Evolutionary conservation across 2,797 vertebrate species (phyloP).

Genomic region (Neoniphon sammara): DNA sequence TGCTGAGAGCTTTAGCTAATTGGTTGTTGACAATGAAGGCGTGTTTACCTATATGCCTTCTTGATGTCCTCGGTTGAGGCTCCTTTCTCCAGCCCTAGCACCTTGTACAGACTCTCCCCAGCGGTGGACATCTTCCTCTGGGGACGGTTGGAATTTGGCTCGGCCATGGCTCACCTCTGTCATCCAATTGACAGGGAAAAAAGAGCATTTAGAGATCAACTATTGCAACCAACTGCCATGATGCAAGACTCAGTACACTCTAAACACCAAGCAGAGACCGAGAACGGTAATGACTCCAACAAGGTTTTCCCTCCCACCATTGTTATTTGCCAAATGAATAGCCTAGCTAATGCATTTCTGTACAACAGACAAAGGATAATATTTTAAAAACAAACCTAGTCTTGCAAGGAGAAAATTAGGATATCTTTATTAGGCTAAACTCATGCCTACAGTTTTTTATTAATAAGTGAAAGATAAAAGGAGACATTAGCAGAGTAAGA

Average conservation of each 20-base stretch:
- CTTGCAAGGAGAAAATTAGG: not conserved
- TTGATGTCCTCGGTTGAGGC: constrained; percentile 91
- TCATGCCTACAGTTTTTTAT: not conserved
- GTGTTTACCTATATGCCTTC: constrained; percentile 89
- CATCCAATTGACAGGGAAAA: not conserved
- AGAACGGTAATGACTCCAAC: not conserved
- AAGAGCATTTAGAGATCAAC: not conserved
- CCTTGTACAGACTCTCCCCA: constrained; percentile 89
- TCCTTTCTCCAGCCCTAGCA: constrained; percentile 91
- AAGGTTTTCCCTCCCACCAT: not conserved
- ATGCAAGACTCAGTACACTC: not conserved
- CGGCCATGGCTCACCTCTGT: constrained; percentile 86
- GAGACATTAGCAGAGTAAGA: no score
- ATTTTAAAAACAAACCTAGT: not conserved
- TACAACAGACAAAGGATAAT: not conserved
- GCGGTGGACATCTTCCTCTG: constrained; percentile 89
- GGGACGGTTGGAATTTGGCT: constrained; percentile 76
- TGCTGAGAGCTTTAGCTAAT: no score
- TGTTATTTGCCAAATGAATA: constrained; percentile 15
- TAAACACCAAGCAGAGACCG: not conserved
- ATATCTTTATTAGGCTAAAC: not conserved
- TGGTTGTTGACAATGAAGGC: not conserved
- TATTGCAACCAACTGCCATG: no score
- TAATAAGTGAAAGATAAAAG: not conserved
- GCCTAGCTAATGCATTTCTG: not conserved